phyloP scores from a whole-genome alignment of 2,113 vertebrate species.

The Noturus placidus region DNA sequence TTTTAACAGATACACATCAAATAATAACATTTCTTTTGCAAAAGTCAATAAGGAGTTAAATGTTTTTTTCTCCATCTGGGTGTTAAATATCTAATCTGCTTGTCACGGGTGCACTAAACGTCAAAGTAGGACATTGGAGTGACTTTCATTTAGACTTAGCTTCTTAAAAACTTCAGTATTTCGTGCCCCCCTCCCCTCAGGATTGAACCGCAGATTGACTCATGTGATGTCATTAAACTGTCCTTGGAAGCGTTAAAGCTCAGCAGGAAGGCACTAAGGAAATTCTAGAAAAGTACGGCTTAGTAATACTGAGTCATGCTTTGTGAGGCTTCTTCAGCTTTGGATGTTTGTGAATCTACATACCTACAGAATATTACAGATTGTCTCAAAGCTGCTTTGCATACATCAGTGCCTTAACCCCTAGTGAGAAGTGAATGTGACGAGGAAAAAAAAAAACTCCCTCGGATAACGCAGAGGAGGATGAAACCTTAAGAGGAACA shows the following conservation, averaged over 20 bases:
- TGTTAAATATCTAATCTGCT: background rate
- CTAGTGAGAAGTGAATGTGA: background rate
- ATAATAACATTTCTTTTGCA: too few relatives aligned
- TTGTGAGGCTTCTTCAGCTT: background rate
- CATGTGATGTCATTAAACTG: background rate
- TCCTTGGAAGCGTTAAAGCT: background rate
- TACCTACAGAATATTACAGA: background rate
- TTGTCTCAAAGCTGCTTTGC: background rate
- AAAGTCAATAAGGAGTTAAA: too few relatives aligned
- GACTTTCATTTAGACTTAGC: background rate
- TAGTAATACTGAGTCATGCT: background rate
- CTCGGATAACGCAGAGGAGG: background rate
- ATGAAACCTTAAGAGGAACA: background rate
- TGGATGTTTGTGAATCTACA: background rate
- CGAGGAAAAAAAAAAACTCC: background rate
- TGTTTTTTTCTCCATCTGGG: background rate
- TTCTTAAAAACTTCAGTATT: background rate
- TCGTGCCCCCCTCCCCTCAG: background rate
- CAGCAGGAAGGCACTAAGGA: background rate
- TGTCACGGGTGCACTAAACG: background rate
- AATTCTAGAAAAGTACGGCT: background rate
- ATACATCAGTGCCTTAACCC: constrained; percentile 8
- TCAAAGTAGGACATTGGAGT: background rate
- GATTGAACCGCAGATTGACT: background rate
- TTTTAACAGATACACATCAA: too few relatives aligned